Conservation (phyloP, 2,113 vertebrate species). For the Ophiodon elongatus region DNA sequence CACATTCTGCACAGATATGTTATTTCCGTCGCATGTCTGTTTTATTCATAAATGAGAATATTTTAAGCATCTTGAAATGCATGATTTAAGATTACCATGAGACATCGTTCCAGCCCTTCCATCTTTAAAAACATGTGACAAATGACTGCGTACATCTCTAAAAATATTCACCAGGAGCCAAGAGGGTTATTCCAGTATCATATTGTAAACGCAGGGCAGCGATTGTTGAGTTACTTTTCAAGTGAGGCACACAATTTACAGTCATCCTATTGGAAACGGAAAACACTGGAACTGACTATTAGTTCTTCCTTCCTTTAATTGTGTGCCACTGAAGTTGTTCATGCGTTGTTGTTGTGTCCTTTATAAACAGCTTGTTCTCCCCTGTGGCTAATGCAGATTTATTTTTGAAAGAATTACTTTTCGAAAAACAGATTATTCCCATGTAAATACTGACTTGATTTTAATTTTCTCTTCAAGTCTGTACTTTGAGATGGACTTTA, state of each 20-base stretch:
- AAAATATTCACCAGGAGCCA: neutral
- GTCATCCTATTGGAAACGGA: slow-evolving; percentile 1
- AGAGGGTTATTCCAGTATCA: neutral
- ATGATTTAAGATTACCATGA: neutral
- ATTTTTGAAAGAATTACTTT: neutral
- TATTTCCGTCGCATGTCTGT: neutral
- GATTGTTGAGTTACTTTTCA: slow-evolving; percentile 1
- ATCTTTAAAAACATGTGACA: neutral
- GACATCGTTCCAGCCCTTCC: neutral
- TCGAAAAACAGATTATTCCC: neutral
- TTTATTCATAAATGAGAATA: neutral
- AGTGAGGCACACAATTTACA: neutral
- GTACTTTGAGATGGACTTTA: neutral
- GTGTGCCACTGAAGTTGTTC: neutral
- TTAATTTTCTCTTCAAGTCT: neutral
- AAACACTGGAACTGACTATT: neutral
- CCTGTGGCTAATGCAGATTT: neutral
- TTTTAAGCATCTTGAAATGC: neutral
- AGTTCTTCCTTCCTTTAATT: slow-evolving; percentile 39
- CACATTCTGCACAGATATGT: neutral
- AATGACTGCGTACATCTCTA: neutral
- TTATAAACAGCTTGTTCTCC: slow-evolving; percentile 1
- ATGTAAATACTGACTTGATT: neutral
- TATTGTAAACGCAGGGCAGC: neutral
- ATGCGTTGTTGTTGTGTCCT: neutral